Evolutionary conservation across 2,888 invertebrate genomes (phyloP), one percentile per base, ranked within the genome.

Genomic region (Nemotelus pantherinus): DNA sequence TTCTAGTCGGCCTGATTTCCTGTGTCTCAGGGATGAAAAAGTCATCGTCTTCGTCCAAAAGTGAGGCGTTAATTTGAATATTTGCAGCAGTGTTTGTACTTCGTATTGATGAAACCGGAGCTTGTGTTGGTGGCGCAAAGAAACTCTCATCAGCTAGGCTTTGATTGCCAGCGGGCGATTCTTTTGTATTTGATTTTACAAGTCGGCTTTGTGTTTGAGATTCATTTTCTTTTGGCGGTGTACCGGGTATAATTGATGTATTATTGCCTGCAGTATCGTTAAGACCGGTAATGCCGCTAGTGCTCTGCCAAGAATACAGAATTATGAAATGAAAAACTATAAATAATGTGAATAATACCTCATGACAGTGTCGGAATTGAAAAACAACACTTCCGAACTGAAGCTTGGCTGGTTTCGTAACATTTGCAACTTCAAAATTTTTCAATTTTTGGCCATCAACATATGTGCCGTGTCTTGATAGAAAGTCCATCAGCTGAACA

Each of bases 21-120:
- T 84, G 84, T 0, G 84, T 84, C 80, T 84, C 84, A 43, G 84
- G 84, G 77, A 84, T 82, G 76, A 81, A 83, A 57, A 82, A 82
- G 5, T 83, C 82, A 67, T 83, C 83, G 45, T 81, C 80, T 4
- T 50, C 63, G 47, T 79, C 77, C n/a, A 78, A 77, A 44, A 63
- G 64, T 3, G 53, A 58, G 7, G 39, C 41, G 65, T 65, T 67
- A 2, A 44, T 60, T n/a, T 55, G 57, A 10, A 68, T 50, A 57
- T 77, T 81, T 4, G 67, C 78, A 44, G 70, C 77, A 43, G 25
- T 78, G 63, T 64, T 79, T 41, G 58, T 76, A 4, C 10, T 48
- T 39, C 50, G 70, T 48, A 25, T 63, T n/a, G 2, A 47, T 4
- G 71, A 58, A 68, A 72, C 72, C 2, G 77, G 57, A 25, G 74